Conservation (phyloP, 53 echinoderm and acorn worm species). For the Temnopleurus reevesii region DNA sequence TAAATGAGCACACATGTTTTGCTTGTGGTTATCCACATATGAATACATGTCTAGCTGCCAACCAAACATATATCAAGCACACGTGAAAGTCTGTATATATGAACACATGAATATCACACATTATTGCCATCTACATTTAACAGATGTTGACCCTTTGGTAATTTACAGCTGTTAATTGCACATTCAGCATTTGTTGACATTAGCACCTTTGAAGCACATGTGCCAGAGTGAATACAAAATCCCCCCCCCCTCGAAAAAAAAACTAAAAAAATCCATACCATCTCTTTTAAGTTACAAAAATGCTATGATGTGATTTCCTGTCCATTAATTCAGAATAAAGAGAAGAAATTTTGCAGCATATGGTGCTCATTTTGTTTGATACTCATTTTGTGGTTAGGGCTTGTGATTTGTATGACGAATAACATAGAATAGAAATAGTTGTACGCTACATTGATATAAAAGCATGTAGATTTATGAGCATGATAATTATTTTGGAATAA, state of each 20-base stretch:
- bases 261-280: no score
- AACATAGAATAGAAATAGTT: not conserved
- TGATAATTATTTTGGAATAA: not conserved
- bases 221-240: no score
- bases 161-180: slow-evolving; percentile 22
- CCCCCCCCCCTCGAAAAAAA: no score
- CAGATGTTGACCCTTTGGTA: slow-evolving; percentile 20
- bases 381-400: not conserved
- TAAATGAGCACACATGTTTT: not conserved
- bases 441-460: not conserved
- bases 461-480: not conserved
- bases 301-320: not conserved
- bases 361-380: not conserved
- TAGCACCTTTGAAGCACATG: not conserved
- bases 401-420: not conserved
- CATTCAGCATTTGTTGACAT: not conserved
- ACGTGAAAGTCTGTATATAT: not conserved
- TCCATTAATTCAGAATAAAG: not conserved
- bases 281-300: no score
- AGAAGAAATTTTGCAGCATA: not conserved
- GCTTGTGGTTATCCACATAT: not conserved
- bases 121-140: no score
- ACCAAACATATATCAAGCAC: not conserved
- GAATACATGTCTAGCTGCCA: not conserved
- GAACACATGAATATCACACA: not conserved